Base-by-base conservation (phyloP, 2,888 invertebrate species). In the Axea sp. region DNA sequence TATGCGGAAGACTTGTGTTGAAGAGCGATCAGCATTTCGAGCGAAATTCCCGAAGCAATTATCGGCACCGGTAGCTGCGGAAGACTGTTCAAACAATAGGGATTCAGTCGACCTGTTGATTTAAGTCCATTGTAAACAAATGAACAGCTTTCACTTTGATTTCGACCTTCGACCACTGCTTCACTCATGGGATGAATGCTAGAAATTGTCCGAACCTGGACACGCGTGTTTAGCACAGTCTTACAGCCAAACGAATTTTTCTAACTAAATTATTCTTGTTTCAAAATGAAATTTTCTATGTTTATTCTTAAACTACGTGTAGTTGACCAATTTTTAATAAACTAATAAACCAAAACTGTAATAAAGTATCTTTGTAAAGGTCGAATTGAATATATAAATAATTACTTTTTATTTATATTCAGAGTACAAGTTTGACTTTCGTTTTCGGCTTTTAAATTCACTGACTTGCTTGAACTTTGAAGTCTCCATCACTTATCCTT, bases 51-150 rank as follows among this genome's bases (percentile, higher is more conserved):
- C 57, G 22, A 49, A 57, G 62, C 68, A 73, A 73, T 68, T 68
- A 73, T 73, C 55, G 67, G 65, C 65, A 65, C 57, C 59, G 47
- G 60, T 67, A 67, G 67, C 73, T 30, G 47, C 30, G 3, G 41
- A 73, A 68, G 73, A 73, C 57, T 68, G 51, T 67, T 49, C 73
- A 73, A 73, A 73, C 73, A 73, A 73, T 68, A 55, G 67, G 53
- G 67, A 73, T 68, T 62, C 60, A 55, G 51, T 57, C 73, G 68
- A 73, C 73, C 73, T 73, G 73, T 73, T 73, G 73, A 73, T 73
- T 73, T 73, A 64, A 73, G 62, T 68, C 62, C 51, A 67, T 49
- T 73, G 68, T 73, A 68, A 73, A 73, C 73, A 73, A 73, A 73
- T 73, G 67, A 73, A 68, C 68, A 51, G 73, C 73, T 73, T 73